Evolutionary conservation across 2,888 invertebrate genomes (phyloP), one percentile per base, ranked within the genome.

Genomic region (Eremobia ochroleuca): DNA sequence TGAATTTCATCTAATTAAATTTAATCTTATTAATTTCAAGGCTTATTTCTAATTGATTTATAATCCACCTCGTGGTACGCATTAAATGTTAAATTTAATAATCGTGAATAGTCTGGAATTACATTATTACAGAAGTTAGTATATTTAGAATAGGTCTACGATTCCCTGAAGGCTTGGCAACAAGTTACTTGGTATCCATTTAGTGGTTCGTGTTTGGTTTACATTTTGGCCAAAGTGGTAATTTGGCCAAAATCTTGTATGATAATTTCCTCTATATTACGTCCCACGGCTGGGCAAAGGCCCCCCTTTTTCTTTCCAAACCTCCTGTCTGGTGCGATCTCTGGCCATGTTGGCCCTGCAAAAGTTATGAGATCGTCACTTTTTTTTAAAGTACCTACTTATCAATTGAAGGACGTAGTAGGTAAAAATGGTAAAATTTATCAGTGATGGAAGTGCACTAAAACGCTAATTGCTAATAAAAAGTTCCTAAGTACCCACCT

Each of bases 131-230:
- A 49, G 55, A 28, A 49, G 15, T 13, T 49, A 6, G 55, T 49
- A 25, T 49, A 43, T 65, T 65, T 49, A 21, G n/a, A 49, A 21
- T 31, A 25, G 15, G 28, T 31, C 25, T 34, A 11, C 6, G 34
- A 25, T 8, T 82, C 82, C 76, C 65, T 11, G 11, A 43, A 76
- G 82, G 43, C 9, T 58, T 49, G 37, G 49, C 40, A 76, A 82
- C 58, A 76, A 65, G 34, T 59, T 52, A 37, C 40, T 65, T 43
- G 3, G 21, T 37, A 65, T 58, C 25, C 55, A 25, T 65, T 76
- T 37, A 52, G 11, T 34, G 15, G 6, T 65, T 49, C 49, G 40
- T 58, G 49, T 58, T 65, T 76, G 5, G 15, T 4, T 59, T 31
- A 65, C 28, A 74, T 58, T 81, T 52, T 58, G n/a, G 4, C 8